Evolutionary conservation across 1,140 invertebrate genomes (phyloP).

Genomic region (Drosophila grimshawi): DNA sequence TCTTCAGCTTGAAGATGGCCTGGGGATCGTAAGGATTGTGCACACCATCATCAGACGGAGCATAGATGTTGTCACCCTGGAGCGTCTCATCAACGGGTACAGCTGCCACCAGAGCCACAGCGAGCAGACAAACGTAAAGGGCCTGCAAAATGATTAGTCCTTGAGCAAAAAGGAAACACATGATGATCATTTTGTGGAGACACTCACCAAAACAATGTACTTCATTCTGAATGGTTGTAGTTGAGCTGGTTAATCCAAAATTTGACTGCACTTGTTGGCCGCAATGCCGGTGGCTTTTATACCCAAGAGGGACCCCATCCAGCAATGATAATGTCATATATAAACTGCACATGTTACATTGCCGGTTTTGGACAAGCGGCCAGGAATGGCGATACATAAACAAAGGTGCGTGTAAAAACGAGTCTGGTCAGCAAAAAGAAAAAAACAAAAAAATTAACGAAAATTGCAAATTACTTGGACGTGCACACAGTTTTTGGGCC

Average conservation of each 20-base stretch:
- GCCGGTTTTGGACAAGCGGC: conserved; percentile 34
- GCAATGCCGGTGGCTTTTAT: conserved; percentile 61
- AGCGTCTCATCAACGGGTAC: conserved; percentile 75
- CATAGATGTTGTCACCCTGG: conserved; percentile 69
- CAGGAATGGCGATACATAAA: conserved; percentile 71
- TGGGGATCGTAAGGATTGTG: conserved; percentile 72
- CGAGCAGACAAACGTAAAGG: conserved; percentile 67
- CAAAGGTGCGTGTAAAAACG: conserved; percentile 62
- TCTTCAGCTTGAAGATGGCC: conserved; percentile 79
- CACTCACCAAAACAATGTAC: conserved; percentile 72
- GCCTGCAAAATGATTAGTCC: conserved; percentile 46
- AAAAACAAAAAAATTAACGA: conserved; percentile 38
- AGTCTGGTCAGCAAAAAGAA: conserved; percentile 40
- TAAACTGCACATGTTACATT: conserved; percentile 70
- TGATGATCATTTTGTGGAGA: neutral
- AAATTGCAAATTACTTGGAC: conserved; percentile 37
- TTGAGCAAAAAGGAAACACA: neutral
- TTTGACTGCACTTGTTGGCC: conserved; percentile 62
- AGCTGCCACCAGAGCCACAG: conserved; percentile 62
- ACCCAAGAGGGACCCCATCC: conserved; percentile 40
- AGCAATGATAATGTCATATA: conserved; percentile 71
- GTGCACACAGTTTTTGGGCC: conserved; percentile 13
- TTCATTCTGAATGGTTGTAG: conserved; percentile 64
- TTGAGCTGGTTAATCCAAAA: conserved; percentile 69
- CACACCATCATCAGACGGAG: conserved; percentile 62